Evolutionary conservation across 2,113 vertebrate species (phyloP), one percentile per base, ranked within the genome.

Genomic region (Lathamus discolor): DNA sequence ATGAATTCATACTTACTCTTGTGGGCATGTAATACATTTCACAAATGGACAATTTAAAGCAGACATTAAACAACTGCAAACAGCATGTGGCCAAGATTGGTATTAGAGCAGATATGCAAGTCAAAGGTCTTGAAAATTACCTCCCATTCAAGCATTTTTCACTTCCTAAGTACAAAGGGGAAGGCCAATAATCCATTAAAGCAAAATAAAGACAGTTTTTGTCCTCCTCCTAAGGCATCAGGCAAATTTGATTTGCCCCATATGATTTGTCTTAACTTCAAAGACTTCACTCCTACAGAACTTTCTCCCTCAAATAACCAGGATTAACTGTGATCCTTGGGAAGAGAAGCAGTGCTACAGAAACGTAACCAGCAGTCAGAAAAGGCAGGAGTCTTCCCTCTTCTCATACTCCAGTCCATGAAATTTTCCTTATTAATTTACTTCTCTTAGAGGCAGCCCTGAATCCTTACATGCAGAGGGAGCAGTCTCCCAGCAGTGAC

Each of bases 21-120:
- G 25, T 91, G 75, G 39, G 39, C 73, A 78, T 19, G 48, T 59
- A 55, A 84, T 70, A 78, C 44, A 72, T 94, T 94, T 64, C 84
- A 77, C 31, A 93, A 92, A 95, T 80, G 70, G 75, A 63, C 89
- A 95, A 70, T 73, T 84, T 80, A 81, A 75, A 74, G 67, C 51
- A 92, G 57, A 84, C 54, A 68, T 91, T 94, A 94, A 93, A 92
- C 62, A 86, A 94, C 69, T 88, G 80, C 62, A 84, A 94, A 88
- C 27, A 86, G 64, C 35, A 10, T 24, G 31, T 59, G 79, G 73
- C 70, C 61, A 86, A 84, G 74, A 88, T 5, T 33, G 51, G 39
- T 70, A 81, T 83, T 24, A 31, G 43, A 81, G 62, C 35, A 52
- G 52, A 95, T 37, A 19, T 72, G 62, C 39, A 81, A 93, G 83